Base-by-base conservation (phyloP, 2,888 invertebrate genomes). In the Lycophotia porphyrea region DNA sequence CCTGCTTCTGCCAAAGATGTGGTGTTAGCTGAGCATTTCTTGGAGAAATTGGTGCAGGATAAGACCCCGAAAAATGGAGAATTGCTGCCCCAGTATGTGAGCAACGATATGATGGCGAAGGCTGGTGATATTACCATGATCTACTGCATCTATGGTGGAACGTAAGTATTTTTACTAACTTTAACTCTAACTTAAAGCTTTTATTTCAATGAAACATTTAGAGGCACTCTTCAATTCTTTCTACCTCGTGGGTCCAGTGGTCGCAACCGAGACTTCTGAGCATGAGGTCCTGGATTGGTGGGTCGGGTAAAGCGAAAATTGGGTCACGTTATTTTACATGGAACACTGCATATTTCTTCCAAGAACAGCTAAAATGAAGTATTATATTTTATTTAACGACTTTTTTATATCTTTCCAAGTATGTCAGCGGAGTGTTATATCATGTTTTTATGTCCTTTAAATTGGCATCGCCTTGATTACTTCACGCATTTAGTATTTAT, bases 111-210 rank as follows among this genome's bases (percentile, higher is more conserved):
- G 72, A 87, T 91, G 0, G 92, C 90, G 0, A 91, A 90, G 52
- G 92, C 89, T 36, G 94, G 94, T 0, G 90, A 93, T 8, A 85
- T 89, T 0, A 93, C 93, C 0, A 91, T 90, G 88, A 88, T 96
- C 24, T 95, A 94, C 89, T 96, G 96, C 84, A 94, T 96, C 58
- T 95, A 93, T 71, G 95, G 95, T 64, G 95, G 96, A 79, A 93
- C 91, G 96, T 96, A 70, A 94, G 95, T 94, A 44, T 31, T 70
- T 24, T 58, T 31, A 1, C 0, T 21, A 8, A n/a, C 31, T 63
- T 8, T 11, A 24, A 61, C 2, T 31, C 31, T 11, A 24, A 61
- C 2, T 31, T 21, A 1, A 9, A 27, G 27, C 2, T 5, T n/a
- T 27, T 55, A 55, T 27, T 55, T 55, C 15, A 27, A 27, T 55